A percentile compares a stretch with the other conserved stretches of the same genome.
Conservation (phyloP, 2,888 invertebrate genomes). For the Nebria brevicollis region DNA sequence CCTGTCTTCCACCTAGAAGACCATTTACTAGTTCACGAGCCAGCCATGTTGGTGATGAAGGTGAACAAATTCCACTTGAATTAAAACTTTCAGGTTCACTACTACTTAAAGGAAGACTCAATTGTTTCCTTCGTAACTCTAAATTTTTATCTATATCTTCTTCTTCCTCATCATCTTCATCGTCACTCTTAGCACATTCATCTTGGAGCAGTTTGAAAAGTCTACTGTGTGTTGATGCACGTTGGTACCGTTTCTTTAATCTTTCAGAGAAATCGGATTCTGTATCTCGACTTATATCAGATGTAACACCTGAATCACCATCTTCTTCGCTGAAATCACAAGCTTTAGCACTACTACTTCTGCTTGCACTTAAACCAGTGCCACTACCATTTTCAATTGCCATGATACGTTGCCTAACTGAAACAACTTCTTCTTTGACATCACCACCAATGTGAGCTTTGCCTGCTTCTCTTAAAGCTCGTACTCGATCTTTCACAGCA, state of each 20-base stretch:
- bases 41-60: slow-evolving; percentile 63
- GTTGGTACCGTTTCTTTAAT: slow-evolving; percentile 71
- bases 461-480: slow-evolving; percentile 58
- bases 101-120: slow-evolving; percentile 65
- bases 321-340: slow-evolving; percentile 63
- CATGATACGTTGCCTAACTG: slow-evolving; percentile 54
- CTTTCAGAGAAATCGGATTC: slow-evolving; percentile 72
- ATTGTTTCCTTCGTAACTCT: slow-evolving; percentile 63
- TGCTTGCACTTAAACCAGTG: slow-evolving; percentile 54
- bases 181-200: slow-evolving; percentile 64
- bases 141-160: slow-evolving; percentile 57
- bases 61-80: slow-evolving; percentile 67
- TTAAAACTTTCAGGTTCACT: slow-evolving; percentile 66
- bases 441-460: slow-evolving; percentile 51
- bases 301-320: slow-evolving; percentile 76
- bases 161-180: slow-evolving; percentile 56
- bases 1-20: slow-evolving; percentile 67
- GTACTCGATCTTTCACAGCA: slow-evolving; percentile 59
- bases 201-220: slow-evolving; percentile 74
- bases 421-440: slow-evolving; percentile 50
- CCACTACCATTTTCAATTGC: slow-evolving; percentile 51
- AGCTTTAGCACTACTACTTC: slow-evolving; percentile 54
- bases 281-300: slow-evolving; percentile 74
- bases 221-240: slow-evolving; percentile 78
- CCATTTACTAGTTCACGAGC: slow-evolving; percentile 71